These are phyloP conservation scores for Patagioenas fasciata DNA, from an alignment of 2,113 vertebrate species.

Conservation along the genomic window DNA sequence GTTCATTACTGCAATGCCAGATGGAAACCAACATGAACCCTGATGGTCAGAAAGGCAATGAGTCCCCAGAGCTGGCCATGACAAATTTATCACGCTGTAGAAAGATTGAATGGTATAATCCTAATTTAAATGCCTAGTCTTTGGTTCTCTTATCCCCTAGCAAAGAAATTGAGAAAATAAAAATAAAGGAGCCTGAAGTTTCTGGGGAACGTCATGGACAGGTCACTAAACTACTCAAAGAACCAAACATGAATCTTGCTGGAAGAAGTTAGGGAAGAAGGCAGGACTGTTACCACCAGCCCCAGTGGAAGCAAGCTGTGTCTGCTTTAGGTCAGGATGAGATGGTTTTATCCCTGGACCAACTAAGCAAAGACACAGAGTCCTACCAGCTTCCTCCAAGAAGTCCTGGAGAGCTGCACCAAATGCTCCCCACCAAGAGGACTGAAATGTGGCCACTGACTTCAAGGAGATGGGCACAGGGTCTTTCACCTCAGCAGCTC, in stretches of 20 bases:
- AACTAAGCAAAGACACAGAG: neutral
- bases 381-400: neutral
- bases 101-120: neutral
- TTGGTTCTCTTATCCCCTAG: neutral
- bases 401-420: neutral
- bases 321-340: neutral
- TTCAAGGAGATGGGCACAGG: fast-evolving
- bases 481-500: fast-evolving
- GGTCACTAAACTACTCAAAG: neutral
- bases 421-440: neutral
- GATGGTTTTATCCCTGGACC: neutral
- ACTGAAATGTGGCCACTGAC: neutral
- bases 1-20: neutral
- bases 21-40: neutral
- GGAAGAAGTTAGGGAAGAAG: neutral
- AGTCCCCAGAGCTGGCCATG: neutral
- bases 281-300: neutral
- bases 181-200: neutral
- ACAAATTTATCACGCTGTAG: neutral
- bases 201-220: neutral
- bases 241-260: neutral
- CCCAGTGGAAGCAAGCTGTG: neutral
- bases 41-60: neutral
- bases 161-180: neutral
- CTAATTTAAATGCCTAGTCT: neutral